phyloP scores from a whole-genome alignment of 2,888 invertebrate species.

The Itoplectis maculator region DNA sequence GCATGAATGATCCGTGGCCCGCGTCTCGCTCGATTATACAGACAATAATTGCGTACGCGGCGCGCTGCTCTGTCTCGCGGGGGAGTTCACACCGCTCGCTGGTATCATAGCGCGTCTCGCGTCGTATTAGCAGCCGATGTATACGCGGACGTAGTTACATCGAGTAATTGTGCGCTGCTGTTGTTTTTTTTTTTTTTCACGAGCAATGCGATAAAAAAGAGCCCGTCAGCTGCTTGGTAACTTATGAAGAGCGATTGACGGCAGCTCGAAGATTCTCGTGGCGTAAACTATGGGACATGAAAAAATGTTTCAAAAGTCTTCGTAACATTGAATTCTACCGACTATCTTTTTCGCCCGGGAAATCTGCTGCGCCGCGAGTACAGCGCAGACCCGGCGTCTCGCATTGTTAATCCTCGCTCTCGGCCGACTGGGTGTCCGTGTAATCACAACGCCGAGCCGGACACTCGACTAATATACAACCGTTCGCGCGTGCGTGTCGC shows the following conservation, averaged over 20 bases:
- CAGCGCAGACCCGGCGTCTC: neutral
- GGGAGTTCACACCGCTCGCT: slow-evolving; percentile 24
- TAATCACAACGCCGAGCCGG: slow-evolving; percentile 59
- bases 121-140: slow-evolving; percentile 7
- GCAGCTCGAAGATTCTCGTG: slow-evolving; percentile 70
- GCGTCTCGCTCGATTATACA: slow-evolving; percentile 59
- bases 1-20: slow-evolving; percentile 59
- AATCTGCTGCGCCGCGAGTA: neutral
- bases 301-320: neutral
- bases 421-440: slow-evolving; percentile 27
- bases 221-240: slow-evolving; percentile 75
- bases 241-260: slow-evolving; percentile 71
- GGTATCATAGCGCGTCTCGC: slow-evolving; percentile 31
- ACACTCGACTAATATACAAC: slow-evolving; percentile 56
- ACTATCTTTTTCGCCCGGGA: neutral
- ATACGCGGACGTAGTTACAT: neutral
- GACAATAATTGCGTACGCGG: slow-evolving; percentile 54
- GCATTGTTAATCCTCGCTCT: slow-evolving; percentile 29
- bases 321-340: neutral
- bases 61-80: slow-evolving; percentile 42
- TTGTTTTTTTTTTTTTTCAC: slow-evolving; percentile 6
- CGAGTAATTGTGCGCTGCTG: neutral
- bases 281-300: no score
- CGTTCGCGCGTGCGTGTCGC: slow-evolving; percentile 49
- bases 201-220: slow-evolving; percentile 62